Base-by-base conservation (phyloP, 1,140 invertebrate genomes). In the Drosophila micromelanica region DNA sequence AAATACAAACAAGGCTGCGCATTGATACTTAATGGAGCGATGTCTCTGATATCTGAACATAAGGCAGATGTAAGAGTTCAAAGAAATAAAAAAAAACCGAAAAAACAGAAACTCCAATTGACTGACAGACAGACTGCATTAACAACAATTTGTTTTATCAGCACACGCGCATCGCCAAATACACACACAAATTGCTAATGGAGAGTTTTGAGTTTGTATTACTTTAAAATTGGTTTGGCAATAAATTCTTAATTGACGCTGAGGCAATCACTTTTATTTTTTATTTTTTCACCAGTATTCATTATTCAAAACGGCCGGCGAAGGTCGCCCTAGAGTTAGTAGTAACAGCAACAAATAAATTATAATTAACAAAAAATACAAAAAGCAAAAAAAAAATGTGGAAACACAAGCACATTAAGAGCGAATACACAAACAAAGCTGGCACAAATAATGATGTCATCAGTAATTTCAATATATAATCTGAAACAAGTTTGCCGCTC, bases 361-460 rank as follows among this genome's bases (percentile, higher is more conserved):
- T 80, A 89, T 80, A 90, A 90, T 80, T 80, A 89, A 89, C 79
- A 57, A 79, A 87, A 87, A 76, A 77, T 52, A 30, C 49, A 37
- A 54, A 40, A 56, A 54, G 65, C 59, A 65, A 15, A 62, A 52
- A 38, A 63, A 38, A 52, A 40, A 63, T 7, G 15, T 17, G n/a
- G 45, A 46, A 52, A 56, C 46, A 67, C 55, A 76, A 37, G 59
- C 56, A 73, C 42, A 69, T 17, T 55, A 35, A 75, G 37, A 42
- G 64, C 56, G 38, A 52, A 4, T 30, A 61, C 8, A 35, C 12
- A 37, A 2, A 35, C 32, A 35, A 0, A 82, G 72, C 68, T 69
- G 70, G 73, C 75, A 77, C 84, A 81, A 76, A 89, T 75, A 84
- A 89, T 89, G 84, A 89, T 89, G 84, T 89, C 84, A 89, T 89